Percentiles rank a stretch among this genome's conserved stretches.
These are phyloP conservation scores for Calliphora vicina DNA, from an alignment of 1,140 invertebrate genomes.

Conservation along the genomic window DNA sequence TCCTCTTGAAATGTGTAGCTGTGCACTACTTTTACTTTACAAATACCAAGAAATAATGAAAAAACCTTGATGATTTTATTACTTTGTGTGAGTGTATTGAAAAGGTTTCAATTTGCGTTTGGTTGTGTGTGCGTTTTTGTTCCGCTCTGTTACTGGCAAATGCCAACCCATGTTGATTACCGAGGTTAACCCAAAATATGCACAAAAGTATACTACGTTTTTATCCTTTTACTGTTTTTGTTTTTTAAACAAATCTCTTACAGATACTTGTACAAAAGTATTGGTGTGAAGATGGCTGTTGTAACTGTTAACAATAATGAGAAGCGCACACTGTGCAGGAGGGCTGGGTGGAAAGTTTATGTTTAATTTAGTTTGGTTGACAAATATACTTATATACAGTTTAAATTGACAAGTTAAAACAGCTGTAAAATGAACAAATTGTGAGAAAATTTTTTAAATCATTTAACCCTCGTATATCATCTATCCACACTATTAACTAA, in stretches of 20 bases:
- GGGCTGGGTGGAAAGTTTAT: neutral
- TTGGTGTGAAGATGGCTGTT: too few species aligned
- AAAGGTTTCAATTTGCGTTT: neutral
- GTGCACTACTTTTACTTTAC: neutral
- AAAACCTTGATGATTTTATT: constrained; percentile 7
- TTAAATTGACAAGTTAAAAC: too few species aligned
- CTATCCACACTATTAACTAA: too few species aligned
- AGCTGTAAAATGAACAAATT: too few species aligned
- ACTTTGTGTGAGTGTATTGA: neutral
- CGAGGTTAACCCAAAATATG: neutral
- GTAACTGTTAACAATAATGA: too few species aligned
- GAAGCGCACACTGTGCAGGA: too few species aligned
- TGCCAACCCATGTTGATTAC: constrained; percentile 10
- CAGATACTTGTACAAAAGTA: neutral
- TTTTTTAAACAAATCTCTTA: neutral
- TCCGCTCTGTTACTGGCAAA: constrained; percentile 19
- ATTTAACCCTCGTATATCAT: too few species aligned
- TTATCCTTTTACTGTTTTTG: neutral
- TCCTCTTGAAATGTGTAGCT: neutral
- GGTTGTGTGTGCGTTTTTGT: neutral
- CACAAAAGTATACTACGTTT: too few species aligned
- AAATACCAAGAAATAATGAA: neutral
- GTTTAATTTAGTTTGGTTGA: too few species aligned
- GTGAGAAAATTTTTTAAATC: too few species aligned
- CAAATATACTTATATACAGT: too few species aligned